Evolutionary conservation across 2,888 invertebrate genomes (phyloP).

Genomic region (Nebria brevicollis): DNA sequence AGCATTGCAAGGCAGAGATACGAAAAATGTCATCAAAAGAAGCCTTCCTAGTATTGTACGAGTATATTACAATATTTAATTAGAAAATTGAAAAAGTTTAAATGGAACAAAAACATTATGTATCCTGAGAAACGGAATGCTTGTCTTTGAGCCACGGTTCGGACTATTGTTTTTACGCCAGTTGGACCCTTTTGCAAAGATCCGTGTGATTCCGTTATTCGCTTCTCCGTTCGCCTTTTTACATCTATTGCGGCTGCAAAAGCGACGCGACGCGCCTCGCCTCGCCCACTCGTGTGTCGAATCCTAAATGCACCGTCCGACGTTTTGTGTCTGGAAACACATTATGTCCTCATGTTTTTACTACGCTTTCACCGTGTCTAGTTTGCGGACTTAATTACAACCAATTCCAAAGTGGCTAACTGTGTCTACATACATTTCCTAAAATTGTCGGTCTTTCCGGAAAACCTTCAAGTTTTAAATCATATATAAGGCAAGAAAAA

Average conservation of each 20-base stretch:
- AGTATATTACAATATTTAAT: not conserved
- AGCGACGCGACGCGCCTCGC: too few relatives aligned
- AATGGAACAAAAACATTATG: not conserved
- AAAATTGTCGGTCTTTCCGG: too few relatives aligned
- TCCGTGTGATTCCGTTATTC: too few relatives aligned
- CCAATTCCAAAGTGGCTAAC: not conserved
- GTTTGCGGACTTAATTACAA: not conserved
- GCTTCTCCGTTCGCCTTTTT: too few relatives aligned
- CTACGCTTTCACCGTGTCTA: not conserved
- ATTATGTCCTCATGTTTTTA: too few relatives aligned
- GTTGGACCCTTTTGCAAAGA: too few relatives aligned
- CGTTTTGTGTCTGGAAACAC: not conserved
- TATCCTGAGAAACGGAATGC: not conserved
- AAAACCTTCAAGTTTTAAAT: too few relatives aligned
- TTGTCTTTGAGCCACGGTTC: not conserved
- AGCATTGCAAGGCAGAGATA: too few relatives aligned
- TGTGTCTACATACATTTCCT: not conserved
- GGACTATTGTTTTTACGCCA: not conserved
- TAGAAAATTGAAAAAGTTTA: not conserved
- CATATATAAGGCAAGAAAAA: too few relatives aligned
- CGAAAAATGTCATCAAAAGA: too few relatives aligned
- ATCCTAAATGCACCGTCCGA: not conserved
- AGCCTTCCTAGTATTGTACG: too few relatives aligned
- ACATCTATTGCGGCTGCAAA: too few relatives aligned
- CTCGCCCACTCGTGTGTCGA: not conserved